Conservation (phyloP, 2,797 vertebrate species). For the Nothura maculosa region DNA sequence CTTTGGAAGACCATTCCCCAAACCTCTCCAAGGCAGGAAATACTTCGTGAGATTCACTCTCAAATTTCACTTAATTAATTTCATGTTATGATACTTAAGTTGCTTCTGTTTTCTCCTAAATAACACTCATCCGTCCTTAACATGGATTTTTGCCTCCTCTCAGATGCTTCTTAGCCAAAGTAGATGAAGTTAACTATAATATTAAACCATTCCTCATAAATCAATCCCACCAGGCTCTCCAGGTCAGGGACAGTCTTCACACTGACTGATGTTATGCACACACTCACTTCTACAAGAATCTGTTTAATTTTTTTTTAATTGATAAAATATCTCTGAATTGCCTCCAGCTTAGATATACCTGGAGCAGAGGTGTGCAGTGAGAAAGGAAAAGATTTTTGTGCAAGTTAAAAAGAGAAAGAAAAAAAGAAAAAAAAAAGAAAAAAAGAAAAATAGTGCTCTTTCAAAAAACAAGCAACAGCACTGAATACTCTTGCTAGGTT, state of each 20-base stretch:
- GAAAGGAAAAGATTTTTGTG: not conserved
- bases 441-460: not conserved
- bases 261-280: not conserved
- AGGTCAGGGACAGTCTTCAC: not conserved
- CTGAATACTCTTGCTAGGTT: not conserved
- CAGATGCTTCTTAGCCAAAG: constrained; percentile 77
- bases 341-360: not conserved
- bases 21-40: constrained; percentile 66
- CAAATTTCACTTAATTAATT: constrained; percentile 80
- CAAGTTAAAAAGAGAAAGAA: not conserved
- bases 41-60: constrained; percentile 71
- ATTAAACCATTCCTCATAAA: constrained; percentile 70
- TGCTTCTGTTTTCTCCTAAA: constrained; percentile 66
- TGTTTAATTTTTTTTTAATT: not conserved
- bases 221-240: constrained; percentile 53
- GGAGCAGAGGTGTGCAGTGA: not conserved
- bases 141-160: constrained; percentile 66
- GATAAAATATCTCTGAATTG: not conserved
- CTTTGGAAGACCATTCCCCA: constrained; percentile 69
- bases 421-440: too few species aligned
- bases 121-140: constrained; percentile 63
- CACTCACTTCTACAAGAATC: constrained; percentile 1
- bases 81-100: constrained; percentile 69
- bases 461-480: constrained; percentile 25
- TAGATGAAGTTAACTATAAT: constrained; percentile 67